These are phyloP conservation scores for Pachypanchax playfairii DNA, from an alignment of 2,113 vertebrate genomes.

Conservation along the genomic window DNA sequence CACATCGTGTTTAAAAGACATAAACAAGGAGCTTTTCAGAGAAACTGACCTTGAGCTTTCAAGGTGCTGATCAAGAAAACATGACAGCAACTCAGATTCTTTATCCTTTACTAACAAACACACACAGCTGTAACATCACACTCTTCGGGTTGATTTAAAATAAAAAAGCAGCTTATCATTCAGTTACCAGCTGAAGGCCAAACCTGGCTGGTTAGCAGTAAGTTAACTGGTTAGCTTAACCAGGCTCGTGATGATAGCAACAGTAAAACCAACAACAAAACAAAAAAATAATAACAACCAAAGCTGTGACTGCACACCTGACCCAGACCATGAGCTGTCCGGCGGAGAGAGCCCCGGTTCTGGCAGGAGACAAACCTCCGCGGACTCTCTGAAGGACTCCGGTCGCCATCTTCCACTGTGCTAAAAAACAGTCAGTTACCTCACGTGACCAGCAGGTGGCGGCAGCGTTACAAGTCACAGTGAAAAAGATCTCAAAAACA, in stretches of 20 bases:
- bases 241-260: constrained; percentile 24
- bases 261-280: neutral
- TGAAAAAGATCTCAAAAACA: too few species aligned
- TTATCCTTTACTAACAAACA: constrained; percentile 6
- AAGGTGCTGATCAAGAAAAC: constrained; percentile 8
- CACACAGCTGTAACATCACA: neutral
- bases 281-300: too few species aligned
- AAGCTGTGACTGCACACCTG: constrained; percentile 65
- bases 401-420: constrained; percentile 84
- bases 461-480: neutral
- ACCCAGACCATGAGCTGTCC: constrained; percentile 53
- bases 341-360: constrained; percentile 47
- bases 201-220: constrained; percentile 37
- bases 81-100: constrained; percentile 28
- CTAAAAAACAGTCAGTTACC: neutral
- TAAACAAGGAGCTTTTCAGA: constrained; percentile 3
- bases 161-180: neutral
- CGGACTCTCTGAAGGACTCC: constrained; percentile 81
- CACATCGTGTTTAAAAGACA: too few species aligned
- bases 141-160: neutral
- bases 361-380: constrained; percentile 69
- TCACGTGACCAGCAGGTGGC: constrained; percentile 35
- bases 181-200: constrained; percentile 37
- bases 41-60: constrained; percentile 67
- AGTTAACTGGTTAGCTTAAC: constrained; percentile 40